Conservation (phyloP, 2,888 invertebrate genomes). For the Andrena minutula region DNA sequence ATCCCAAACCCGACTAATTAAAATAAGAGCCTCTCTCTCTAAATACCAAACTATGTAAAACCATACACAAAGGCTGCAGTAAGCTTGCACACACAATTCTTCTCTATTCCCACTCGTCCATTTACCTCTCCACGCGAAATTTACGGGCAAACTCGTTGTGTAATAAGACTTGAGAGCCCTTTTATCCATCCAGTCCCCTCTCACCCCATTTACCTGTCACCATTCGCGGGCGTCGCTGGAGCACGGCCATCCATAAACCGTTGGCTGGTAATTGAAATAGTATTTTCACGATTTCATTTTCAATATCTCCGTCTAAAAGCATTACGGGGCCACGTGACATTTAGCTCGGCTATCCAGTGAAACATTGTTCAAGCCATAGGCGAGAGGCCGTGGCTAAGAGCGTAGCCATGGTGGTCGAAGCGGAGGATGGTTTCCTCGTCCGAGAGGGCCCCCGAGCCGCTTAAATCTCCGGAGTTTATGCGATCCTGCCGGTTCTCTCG, state of each 20-base stretch:
- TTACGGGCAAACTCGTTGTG: too few relatives aligned
- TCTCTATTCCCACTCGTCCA: not conserved
- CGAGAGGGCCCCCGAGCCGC: slow-evolving; percentile 64
- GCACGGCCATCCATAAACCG: slow-evolving; percentile 28
- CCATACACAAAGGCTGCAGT: too few relatives aligned
- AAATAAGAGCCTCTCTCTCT: too few relatives aligned
- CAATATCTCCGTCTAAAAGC: slow-evolving; percentile 61
- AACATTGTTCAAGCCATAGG: slow-evolving; percentile 53
- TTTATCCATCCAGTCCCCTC: slow-evolving; percentile 19
- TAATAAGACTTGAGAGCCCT: not conserved
- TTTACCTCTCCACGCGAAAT: too few relatives aligned
- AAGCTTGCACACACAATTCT: not conserved
- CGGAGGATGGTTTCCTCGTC: slow-evolving; percentile 72
- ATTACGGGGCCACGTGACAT: slow-evolving; percentile 46
- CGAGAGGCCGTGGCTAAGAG: slow-evolving; percentile 44
- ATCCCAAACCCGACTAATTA: too few relatives aligned
- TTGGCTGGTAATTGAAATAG: slow-evolving; percentile 48
- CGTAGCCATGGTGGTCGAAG: slow-evolving; percentile 69
- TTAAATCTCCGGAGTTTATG: slow-evolving; percentile 73
- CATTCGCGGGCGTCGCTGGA: not conserved
- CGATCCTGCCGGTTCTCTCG: slow-evolving; percentile 73
- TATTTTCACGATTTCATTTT: slow-evolving; percentile 60
- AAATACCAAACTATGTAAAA: too few relatives aligned
- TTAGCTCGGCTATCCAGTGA: slow-evolving; percentile 54
- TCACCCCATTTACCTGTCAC: slow-evolving; percentile 37